Base-by-base conservation (phyloP, 2,113 vertebrate genomes). In the Pseudorectes ferrugineus region DNA sequence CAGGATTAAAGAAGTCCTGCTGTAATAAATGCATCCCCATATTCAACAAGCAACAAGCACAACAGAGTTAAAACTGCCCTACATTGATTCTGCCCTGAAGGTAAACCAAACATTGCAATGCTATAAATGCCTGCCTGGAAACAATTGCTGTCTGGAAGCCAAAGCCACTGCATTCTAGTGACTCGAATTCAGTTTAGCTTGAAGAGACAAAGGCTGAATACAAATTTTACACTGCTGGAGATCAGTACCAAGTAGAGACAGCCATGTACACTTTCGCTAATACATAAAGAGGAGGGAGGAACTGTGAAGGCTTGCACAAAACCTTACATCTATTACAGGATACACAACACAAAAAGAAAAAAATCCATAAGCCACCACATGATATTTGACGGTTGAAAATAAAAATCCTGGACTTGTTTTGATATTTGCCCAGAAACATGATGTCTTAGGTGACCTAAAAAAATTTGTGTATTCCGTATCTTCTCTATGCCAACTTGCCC, bases 51-150 rank as follows among this genome's bases (percentile, higher is more conserved):
- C 51, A 77, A 63, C 3, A 54, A 77, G 43, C 46, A 74, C 17
- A 87, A 25, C 10, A 66, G 55, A 70, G 40, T 78, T 77, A 81
- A 88, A 89, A 81, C 55, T 77, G n/a, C 25, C 33, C 35, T 74
- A 28, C 28, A 52, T 40, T 72, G 55, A 93, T 94, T 88, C 85
- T 72, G 42, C 43, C 76, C 65, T 67, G 55, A 92, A 93, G 85
- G 59, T n/a, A 94, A 91, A 93, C 71, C 58, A 82, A 66, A 59
- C 58, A 48, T 23, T 35, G 13, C 71, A 83, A 57, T 59, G 55
- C 25, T 81, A 12, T 78, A 93, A 94, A 92, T 74, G 48, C 31
- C 54, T 80, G 49, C 31, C 83, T 89, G 67, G 59, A 92, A 89
- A 80, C 10, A 84, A 86, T 8, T 84, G 48, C 46, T 89, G 22